These are phyloP conservation scores for Ondatra zibethicus DNA, from an alignment of 2,113 vertebrate species.

Conservation along the genomic window DNA sequence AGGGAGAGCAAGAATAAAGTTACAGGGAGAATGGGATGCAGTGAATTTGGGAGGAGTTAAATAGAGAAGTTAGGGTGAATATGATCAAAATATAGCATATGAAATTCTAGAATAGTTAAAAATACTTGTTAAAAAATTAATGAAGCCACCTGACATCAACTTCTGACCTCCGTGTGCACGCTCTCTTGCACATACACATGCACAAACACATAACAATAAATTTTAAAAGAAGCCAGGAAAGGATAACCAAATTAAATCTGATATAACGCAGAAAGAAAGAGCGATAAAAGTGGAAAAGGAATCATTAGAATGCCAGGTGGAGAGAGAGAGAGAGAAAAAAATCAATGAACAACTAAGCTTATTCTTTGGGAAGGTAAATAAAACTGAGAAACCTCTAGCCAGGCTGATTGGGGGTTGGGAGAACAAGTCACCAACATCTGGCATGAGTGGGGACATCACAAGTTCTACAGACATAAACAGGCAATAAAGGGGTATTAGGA, in stretches of 20 bases:
- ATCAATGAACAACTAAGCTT: neutral
- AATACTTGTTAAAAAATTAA: neutral
- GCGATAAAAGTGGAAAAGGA: neutral
- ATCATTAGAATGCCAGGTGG: neutral
- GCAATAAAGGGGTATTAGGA: neutral
- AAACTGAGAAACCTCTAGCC: neutral
- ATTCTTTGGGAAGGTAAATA: neutral
- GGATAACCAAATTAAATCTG: neutral
- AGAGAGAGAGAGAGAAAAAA: neutral
- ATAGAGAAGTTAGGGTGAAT: neutral
- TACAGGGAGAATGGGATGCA: neutral
- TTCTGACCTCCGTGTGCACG: neutral
- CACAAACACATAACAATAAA: neutral
- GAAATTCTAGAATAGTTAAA: neutral
- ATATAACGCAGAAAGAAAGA: neutral
- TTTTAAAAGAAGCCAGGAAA: neutral
- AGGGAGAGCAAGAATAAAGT: neutral
- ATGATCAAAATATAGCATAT: neutral
- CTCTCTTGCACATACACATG: no score
- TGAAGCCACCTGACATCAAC: neutral
- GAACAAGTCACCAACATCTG: neutral
- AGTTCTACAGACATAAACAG: neutral
- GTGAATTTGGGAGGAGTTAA: neutral
- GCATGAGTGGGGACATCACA: neutral
- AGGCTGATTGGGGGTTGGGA: neutral